A percentile compares a stretch with the other conserved stretches of the same genome.
These are phyloP conservation scores for Acholoe squamosa DNA, from an alignment of 2,888 invertebrate species.

Conservation along the genomic window DNA sequence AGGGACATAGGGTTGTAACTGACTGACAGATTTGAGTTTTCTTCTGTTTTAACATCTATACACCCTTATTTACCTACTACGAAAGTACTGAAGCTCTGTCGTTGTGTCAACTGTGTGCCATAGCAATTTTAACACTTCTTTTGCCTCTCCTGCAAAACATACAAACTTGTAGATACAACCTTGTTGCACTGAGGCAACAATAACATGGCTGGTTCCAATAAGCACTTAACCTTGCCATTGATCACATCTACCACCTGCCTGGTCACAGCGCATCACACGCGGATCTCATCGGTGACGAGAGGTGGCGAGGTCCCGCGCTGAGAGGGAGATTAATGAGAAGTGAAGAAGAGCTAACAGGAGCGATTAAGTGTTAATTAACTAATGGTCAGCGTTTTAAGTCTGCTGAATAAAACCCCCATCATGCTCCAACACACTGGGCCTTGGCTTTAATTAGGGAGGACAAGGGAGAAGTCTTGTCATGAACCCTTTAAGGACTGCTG, in stretches of 20 bases:
- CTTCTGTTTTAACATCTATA: no score
- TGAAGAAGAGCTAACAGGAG: not conserved
- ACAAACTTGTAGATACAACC: no score
- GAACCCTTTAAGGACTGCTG: no score
- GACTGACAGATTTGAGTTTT: no score
- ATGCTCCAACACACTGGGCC: not conserved
- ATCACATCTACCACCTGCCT: not conserved
- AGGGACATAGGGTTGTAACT: no score
- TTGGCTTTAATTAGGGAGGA: not conserved
- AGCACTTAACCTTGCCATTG: not conserved
- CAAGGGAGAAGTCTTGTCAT: not conserved
- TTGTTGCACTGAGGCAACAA: no score
- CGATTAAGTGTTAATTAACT: slow-evolving; percentile 12
- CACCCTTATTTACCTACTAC: no score
- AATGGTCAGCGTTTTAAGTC: not conserved
- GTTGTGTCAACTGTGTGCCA: no score
- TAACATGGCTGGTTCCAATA: not conserved
- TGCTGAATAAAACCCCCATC: not conserved
- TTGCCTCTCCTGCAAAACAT: no score
- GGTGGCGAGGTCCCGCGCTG: not conserved
- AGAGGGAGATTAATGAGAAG: not conserved
- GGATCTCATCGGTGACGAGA: not conserved
- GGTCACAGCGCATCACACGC: not conserved
- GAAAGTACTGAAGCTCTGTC: no score
- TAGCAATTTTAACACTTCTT: no score